These are phyloP conservation scores for Mola mola DNA, from an alignment of 2,113 vertebrate species.

Conservation along the genomic window DNA sequence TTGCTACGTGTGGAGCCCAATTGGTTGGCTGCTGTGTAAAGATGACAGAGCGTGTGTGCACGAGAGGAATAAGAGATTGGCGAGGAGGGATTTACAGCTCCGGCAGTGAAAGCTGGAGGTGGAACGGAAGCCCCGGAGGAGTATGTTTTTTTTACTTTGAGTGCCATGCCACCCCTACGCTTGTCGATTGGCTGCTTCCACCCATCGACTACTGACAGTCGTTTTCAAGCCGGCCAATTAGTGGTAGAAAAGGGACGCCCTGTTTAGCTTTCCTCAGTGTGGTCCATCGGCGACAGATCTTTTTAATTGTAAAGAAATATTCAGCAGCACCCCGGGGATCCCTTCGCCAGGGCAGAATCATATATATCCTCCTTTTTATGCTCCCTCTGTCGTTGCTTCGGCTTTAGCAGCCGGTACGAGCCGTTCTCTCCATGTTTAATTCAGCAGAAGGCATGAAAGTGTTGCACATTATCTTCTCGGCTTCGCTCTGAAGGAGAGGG, in stretches of 20 bases:
- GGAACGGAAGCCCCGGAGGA: constrained; percentile 40
- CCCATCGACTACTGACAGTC: constrained; percentile 39
- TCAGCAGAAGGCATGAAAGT: constrained; percentile 73
- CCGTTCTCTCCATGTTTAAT: constrained; percentile 75
- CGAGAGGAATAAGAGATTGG: constrained; percentile 34
- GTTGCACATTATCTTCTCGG: constrained; percentile 58
- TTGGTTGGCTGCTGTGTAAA: constrained; percentile 37
- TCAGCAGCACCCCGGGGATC: constrained; percentile 47
- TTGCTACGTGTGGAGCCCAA: constrained; percentile 35
- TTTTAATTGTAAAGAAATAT: constrained; percentile 61
- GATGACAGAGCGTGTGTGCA: constrained; percentile 20
- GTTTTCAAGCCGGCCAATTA: constrained; percentile 63
- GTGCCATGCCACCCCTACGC: constrained; percentile 1
- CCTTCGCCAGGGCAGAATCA: constrained; percentile 21
- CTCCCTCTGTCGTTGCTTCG: constrained; percentile 39
- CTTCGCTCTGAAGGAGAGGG: constrained; percentile 40
- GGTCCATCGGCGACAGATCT: constrained; percentile 50
- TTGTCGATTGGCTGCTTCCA: constrained; percentile 34
- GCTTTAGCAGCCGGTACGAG: constrained; percentile 51
- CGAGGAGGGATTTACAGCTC: constrained; percentile 45
- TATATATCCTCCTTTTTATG: constrained; percentile 29
- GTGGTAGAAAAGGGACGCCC: constrained; percentile 26
- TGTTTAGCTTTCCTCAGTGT: constrained; percentile 20
- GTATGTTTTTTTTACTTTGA: background rate
- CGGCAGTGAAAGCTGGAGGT: constrained; percentile 44